Conservation (phyloP, 2,113 vertebrate species). For the Rhinogobius similis region DNA sequence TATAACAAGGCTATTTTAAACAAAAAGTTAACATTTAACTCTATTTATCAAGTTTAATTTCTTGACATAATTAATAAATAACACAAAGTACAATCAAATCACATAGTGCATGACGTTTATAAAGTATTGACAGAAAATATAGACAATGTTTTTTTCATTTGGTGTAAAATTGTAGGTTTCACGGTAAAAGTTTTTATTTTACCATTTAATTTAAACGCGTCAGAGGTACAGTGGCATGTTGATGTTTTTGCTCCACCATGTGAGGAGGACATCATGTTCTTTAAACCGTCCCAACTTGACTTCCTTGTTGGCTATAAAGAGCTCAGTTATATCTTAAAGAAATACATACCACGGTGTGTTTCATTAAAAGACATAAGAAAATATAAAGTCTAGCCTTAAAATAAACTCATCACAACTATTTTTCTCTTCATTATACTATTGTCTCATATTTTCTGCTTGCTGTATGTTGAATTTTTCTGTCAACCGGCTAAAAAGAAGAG, state of each 20-base stretch:
- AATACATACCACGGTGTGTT: neutral
- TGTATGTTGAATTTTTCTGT: neutral
- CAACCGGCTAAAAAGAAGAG: neutral
- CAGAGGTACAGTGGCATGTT: conserved; percentile 15
- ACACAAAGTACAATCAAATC: neutral
- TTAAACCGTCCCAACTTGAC: neutral
- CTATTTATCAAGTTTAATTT: neutral
- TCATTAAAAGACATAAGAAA: neutral
- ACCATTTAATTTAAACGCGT: conserved; percentile 4
- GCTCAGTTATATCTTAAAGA: neutral
- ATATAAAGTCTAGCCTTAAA: too few relatives aligned
- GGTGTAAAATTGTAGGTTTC: neutral
- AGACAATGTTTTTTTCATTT: neutral
- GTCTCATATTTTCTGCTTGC: neutral
- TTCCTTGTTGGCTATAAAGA: neutral
- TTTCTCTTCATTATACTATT: neutral
- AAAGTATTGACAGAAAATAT: neutral
- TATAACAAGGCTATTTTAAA: neutral
- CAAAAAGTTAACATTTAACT: neutral
- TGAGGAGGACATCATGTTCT: conserved; percentile 50
- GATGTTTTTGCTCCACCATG: conserved; percentile 26
- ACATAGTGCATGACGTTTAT: neutral
- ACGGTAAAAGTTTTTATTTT: neutral
- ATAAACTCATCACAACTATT: neutral
- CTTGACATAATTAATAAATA: neutral